These are phyloP conservation scores for Callinectes sapidus DNA, from an alignment of 2,888 invertebrate species.

Conservation along the genomic window DNA sequence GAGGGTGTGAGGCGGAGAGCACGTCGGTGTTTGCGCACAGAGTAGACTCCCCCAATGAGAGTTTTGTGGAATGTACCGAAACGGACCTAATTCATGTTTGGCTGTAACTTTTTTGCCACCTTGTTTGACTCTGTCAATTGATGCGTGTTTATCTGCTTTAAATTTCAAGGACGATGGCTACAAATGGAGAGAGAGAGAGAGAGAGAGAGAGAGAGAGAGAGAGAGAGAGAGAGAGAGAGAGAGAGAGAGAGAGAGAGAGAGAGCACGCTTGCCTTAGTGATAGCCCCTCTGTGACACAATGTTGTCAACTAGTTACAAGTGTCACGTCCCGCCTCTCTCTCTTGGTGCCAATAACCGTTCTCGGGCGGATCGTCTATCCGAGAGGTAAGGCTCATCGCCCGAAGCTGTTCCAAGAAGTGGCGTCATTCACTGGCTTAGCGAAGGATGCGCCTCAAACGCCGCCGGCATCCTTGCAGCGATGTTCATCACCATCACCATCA, in stretches of 20 bases:
- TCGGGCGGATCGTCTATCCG: neutral
- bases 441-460: neutral
- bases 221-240: constrained; percentile 1
- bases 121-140: neutral
- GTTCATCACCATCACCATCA: neutral
- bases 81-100: neutral
- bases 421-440: neutral
- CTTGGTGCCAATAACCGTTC: constrained; percentile 11
- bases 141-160: neutral
- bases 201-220: constrained; percentile 1
- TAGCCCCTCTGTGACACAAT: neutral
- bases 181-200: neutral
- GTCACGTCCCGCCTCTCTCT: neutral
- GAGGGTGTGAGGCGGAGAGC: neutral
- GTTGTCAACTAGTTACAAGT: neutral
- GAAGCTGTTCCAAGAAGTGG: constrained; percentile 10
- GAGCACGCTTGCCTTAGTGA: neutral
- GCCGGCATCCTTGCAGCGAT: neutral
- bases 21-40: neutral
- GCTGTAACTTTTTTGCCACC: neutral
- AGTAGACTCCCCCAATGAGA: neutral
- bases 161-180: neutral
- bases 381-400: neutral
- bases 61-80: neutral
- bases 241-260: neutral